Evolutionary conservation across 2,888 invertebrate species (phyloP).

Genomic region (Drosophila antonietae): DNA sequence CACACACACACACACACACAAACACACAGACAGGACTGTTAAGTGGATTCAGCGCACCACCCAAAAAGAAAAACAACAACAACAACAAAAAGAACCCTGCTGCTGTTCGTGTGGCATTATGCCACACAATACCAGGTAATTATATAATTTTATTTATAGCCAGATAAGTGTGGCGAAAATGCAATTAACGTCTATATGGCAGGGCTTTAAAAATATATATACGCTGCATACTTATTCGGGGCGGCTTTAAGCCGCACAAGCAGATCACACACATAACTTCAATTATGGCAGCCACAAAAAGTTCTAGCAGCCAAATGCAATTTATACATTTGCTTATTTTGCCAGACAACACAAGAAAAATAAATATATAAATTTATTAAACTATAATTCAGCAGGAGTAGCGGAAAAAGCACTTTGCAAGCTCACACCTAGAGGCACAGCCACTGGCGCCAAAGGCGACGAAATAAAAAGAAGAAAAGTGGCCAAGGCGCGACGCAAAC

Average conservation of each 20-base stretch:
- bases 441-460: conserved; percentile 3
- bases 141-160: conserved; percentile 81
- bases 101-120: conserved; percentile 33
- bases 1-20: conserved; percentile 24
- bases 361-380: conserved; percentile 76
- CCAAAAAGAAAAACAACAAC: not conserved
- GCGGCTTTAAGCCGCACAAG: conserved; percentile 25
- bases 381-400: conserved; percentile 72
- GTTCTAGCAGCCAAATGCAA: conserved; percentile 32
- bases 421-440: conserved; percentile 44
- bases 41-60: conserved; percentile 62
- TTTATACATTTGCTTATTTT: conserved; percentile 59
- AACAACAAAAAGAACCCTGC: conserved; percentile 6
- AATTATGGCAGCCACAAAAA: conserved; percentile 42
- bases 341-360: conserved; percentile 20
- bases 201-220: conserved; percentile 11
- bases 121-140: conserved; percentile 75
- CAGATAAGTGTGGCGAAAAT: conserved; percentile 80
- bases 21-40: conserved; percentile 50
- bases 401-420: conserved; percentile 72
- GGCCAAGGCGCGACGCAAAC: conserved; percentile 46
- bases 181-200: conserved; percentile 65
- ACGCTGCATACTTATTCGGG: conserved; percentile 23
- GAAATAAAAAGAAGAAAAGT: conserved; percentile 42
- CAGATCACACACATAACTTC: conserved; percentile 45